phyloP scores from a whole-genome alignment of 2,888 invertebrate species.

The Patella pellucida region DNA sequence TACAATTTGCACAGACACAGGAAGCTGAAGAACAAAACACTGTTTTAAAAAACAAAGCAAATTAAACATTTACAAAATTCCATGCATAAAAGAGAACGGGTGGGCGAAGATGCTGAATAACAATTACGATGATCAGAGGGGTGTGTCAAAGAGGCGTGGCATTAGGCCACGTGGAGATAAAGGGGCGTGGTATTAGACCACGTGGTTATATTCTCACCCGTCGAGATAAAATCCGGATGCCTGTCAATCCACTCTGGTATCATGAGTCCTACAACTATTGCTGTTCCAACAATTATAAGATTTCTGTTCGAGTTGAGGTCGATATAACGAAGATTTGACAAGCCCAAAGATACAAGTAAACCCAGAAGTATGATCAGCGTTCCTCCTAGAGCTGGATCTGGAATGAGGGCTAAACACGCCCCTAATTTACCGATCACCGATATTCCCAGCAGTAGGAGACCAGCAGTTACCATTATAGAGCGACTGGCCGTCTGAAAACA shows the following conservation, averaged over 20 bases:
- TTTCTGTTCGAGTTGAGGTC: conserved; percentile 42
- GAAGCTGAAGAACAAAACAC: too few species aligned
- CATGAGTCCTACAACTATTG: conserved; percentile 38
- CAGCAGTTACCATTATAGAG: conserved; percentile 42
- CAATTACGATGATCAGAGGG: too few species aligned
- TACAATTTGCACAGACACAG: too few species aligned
- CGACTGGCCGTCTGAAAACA: conserved; percentile 46
- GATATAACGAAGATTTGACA: conserved; percentile 37
- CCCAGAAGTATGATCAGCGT: conserved; percentile 42
- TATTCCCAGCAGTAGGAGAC: conserved; percentile 35
- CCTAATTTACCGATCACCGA: conserved; percentile 47
- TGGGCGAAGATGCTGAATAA: too few species aligned
- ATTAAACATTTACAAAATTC: too few species aligned
- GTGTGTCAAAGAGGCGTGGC: too few species aligned
- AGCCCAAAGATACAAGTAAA: conserved; percentile 39
- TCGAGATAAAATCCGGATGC: conserved; percentile 31
- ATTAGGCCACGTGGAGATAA: too few species aligned
- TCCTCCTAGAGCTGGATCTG: conserved; percentile 42
- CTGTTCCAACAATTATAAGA: conserved; percentile 40
- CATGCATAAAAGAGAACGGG: too few species aligned
- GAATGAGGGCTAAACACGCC: conserved; percentile 41
- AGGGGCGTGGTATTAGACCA: too few species aligned
- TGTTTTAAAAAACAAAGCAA: too few species aligned
- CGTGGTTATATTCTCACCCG: conserved; percentile 26
- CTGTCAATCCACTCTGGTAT: conserved; percentile 41